Evolutionary conservation across 2,797 vertebrate genomes (phyloP), one percentile per base, ranked within the genome.

Genomic region (Gastrophryne carolinensis): DNA sequence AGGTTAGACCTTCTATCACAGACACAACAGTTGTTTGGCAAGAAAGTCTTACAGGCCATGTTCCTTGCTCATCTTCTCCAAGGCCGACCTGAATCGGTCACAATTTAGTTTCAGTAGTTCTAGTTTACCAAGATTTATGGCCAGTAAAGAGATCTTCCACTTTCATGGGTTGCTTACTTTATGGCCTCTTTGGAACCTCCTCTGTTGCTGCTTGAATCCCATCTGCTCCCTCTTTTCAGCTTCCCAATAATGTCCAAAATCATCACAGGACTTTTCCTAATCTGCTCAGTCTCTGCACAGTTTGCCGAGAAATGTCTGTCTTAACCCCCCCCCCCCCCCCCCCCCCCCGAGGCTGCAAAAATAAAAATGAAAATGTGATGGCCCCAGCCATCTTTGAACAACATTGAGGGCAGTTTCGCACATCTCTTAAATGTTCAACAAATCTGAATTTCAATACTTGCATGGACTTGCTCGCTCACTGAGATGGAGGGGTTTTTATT

Each of bases 381-480:
- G 27, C 27, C 24, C n/a, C 44, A 2, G 50, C 21, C 44, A 35
- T 58, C 15, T 63, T 39, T 72, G 30, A 52, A 11, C 47, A 21
- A 13, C 27, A 10, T 37, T 1, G 44, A 17, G 32, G 27, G 27
- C 17, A 29, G 7, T 27, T 21, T n/a, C 5, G 2, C 4, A 4
- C 19, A 13, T 19, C 35, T 63, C 34, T 32, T 76, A 63, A n/a
- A 63, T 70, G 66, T 63, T 56, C 27, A 63, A 70, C 56, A 63
- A 70, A 70, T 76, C 49, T 26, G 32, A 24, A 63, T 76, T 70
- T 70, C 52, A 63, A 24, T 76, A 47, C 74, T 76, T 70, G 65
- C n/a, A n/a, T n/a, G n/a, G n/a, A n/a, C n/a, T n/a, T n/a, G n/a
- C n/a, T n/a, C n/a, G n/a, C n/a, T n/a, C n/a, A n/a, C n/a, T n/a